Conservation (phyloP, 2,888 invertebrate genomes). For the Marronus borbonicus region DNA sequence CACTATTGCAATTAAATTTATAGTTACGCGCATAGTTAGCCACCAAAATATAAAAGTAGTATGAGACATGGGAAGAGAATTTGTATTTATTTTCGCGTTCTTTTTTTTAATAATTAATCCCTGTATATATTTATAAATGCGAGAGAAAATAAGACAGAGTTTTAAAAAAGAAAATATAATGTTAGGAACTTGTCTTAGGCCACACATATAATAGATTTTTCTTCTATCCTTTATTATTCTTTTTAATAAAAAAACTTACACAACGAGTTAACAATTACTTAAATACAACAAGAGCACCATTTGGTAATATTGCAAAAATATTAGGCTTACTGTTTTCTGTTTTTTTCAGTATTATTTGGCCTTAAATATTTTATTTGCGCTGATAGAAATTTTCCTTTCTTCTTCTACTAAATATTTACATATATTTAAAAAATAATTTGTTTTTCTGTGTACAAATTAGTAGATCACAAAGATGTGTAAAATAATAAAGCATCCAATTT, state of each 20-base stretch:
- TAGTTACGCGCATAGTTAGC: conserved; percentile 18
- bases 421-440: too few relatives aligned
- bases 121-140: conserved; percentile 12
- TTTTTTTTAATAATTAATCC: conserved; percentile 16
- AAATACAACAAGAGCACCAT: conserved; percentile 47
- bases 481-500: too few relatives aligned
- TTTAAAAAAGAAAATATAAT: background rate
- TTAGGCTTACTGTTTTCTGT: background rate
- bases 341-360: conserved; percentile 29
- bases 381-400: too few relatives aligned
- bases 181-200: conserved; percentile 49
- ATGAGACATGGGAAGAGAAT: conserved; percentile 7
- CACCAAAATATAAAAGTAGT: conserved; percentile 4
- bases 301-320: conserved; percentile 49
- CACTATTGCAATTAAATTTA: conserved; percentile 22
- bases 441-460: too few relatives aligned
- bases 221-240: background rate
- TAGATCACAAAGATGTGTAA: too few relatives aligned
- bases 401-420: too few relatives aligned
- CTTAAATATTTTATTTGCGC: conserved; percentile 1
- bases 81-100: conserved; percentile 17
- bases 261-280: conserved; percentile 36
- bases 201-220: conserved; percentile 29
- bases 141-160: background rate
- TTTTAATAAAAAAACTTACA: conserved; percentile 32